Evolutionary conservation across 2,888 invertebrate species (phyloP).

Genomic region (Lydus trimaculatus): DNA sequence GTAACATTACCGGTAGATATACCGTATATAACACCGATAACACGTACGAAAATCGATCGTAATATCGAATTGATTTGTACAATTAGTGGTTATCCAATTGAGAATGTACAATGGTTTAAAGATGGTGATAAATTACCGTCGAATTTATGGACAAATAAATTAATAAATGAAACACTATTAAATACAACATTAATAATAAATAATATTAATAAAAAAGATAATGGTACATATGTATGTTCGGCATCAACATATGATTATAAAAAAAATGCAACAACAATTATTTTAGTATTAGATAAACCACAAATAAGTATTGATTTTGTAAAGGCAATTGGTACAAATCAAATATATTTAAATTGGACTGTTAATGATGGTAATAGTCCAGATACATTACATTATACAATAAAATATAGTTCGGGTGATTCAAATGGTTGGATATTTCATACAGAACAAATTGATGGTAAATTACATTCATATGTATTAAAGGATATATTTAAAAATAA

Average conservation of each 20-base stretch:
- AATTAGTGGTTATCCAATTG: slow-evolving; percentile 68
- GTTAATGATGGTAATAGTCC: slow-evolving; percentile 78
- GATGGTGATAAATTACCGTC: slow-evolving; percentile 61
- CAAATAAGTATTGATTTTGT: slow-evolving; percentile 74
- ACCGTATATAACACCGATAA: slow-evolving; percentile 57
- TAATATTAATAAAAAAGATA: slow-evolving; percentile 72
- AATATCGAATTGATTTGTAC: slow-evolving; percentile 64
- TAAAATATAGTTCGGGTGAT: slow-evolving; percentile 65
- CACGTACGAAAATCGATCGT: slow-evolving; percentile 64
- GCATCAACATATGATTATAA: slow-evolving; percentile 52
- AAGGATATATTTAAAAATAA: slow-evolving; percentile 68
- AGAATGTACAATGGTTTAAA: slow-evolving; percentile 66
- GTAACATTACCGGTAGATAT: slow-evolving; percentile 64
- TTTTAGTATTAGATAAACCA: slow-evolving; percentile 72
- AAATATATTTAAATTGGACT: slow-evolving; percentile 85
- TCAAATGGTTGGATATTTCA: slow-evolving; percentile 65
- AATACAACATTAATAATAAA: slow-evolving; percentile 67
- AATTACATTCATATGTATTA: slow-evolving; percentile 74
- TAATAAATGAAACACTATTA: slow-evolving; percentile 66
- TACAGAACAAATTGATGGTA: slow-evolving; percentile 67
- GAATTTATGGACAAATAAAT: slow-evolving; percentile 47
- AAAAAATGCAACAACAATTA: slow-evolving; percentile 49
- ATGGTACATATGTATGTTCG: slow-evolving; percentile 73
- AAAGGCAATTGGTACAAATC: slow-evolving; percentile 76
- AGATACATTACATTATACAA: slow-evolving; percentile 66